Evolutionary conservation across 2,113 vertebrate species (phyloP).

Genomic region (Caranx ignobilis): DNA sequence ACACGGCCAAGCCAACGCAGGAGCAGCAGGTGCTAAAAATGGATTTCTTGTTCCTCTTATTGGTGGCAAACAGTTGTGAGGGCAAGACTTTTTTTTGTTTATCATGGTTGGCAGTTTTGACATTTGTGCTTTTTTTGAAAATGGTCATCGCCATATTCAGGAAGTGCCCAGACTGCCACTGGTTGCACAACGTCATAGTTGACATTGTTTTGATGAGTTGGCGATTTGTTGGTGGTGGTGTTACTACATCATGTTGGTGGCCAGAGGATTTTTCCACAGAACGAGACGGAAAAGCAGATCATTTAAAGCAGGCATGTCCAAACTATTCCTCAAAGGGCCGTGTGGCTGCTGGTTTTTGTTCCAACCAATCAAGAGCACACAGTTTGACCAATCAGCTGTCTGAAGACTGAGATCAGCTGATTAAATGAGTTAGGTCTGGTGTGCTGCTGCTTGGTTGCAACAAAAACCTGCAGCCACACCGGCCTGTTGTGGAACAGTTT

Average conservation of each 20-base stretch:
- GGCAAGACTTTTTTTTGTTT: background rate
- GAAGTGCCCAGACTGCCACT: conserved; percentile 23
- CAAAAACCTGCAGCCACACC: too few relatives aligned
- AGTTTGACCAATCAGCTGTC: too few relatives aligned
- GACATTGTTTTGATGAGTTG: background rate
- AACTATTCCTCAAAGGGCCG: too few relatives aligned
- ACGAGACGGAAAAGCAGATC: background rate
- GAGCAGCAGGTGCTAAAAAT: background rate
- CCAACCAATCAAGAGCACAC: too few relatives aligned
- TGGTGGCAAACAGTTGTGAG: background rate
- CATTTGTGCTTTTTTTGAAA: background rate
- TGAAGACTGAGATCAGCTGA: too few relatives aligned
- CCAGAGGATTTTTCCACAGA: background rate
- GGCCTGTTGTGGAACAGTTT: too few relatives aligned
- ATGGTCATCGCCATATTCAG: background rate
- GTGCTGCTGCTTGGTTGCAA: too few relatives aligned
- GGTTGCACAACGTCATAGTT: conserved; percentile 2
- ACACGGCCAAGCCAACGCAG: too few relatives aligned
- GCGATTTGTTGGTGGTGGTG: background rate
- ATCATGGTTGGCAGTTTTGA: background rate
- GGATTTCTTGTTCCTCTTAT: background rate
- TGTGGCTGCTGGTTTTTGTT: too few relatives aligned
- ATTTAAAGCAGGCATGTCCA: too few relatives aligned
- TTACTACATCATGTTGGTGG: background rate
- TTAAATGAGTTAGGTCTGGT: too few relatives aligned